phyloP scores from a whole-genome alignment of 2,888 invertebrate genomes.

The Dendrolimus pini region DNA sequence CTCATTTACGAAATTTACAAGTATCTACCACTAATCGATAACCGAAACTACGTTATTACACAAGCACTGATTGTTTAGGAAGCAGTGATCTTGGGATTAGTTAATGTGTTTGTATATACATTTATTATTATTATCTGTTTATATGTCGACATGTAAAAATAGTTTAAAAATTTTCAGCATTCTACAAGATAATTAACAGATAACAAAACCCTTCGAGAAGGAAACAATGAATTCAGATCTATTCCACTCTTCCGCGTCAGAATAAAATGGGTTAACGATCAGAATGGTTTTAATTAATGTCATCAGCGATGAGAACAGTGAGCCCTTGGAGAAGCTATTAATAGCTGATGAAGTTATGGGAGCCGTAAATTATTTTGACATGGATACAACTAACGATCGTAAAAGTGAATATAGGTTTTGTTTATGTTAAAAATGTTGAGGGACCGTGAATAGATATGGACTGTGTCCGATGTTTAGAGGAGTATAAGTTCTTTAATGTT shows the following conservation, averaged over 20 bases:
- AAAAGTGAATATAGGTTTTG: slow-evolving; percentile 17
- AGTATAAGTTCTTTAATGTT: background rate
- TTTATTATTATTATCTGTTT: no score
- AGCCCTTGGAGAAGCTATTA: slow-evolving; percentile 33
- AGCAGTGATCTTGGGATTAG: no score
- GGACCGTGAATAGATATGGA: slow-evolving; percentile 3
- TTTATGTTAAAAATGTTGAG: slow-evolving; percentile 2
- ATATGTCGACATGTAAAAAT: no score
- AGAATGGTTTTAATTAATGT: slow-evolving; percentile 51
- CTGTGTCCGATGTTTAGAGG: background rate
- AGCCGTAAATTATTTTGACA: slow-evolving; percentile 28
- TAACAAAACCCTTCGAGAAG: slow-evolving; percentile 8
- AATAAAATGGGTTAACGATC: slow-evolving; percentile 60
- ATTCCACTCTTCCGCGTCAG: slow-evolving; percentile 22
- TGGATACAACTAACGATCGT: slow-evolving; percentile 20
- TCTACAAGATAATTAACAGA: slow-evolving; percentile 3
- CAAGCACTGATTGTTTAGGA: no score
- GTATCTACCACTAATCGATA: no score
- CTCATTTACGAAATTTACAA: no score
- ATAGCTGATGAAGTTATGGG: slow-evolving; percentile 38
- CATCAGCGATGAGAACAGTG: slow-evolving; percentile 31
- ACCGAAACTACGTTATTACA: no score
- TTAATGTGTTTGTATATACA: no score
- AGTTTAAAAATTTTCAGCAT: no score
- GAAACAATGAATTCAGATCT: slow-evolving; percentile 23